A percentile compares a stretch with the other conserved stretches of the same genome.
phyloP scores from a whole-genome alignment of 23 tunicate genomes.

The Trididemnum nubilum region DNA sequence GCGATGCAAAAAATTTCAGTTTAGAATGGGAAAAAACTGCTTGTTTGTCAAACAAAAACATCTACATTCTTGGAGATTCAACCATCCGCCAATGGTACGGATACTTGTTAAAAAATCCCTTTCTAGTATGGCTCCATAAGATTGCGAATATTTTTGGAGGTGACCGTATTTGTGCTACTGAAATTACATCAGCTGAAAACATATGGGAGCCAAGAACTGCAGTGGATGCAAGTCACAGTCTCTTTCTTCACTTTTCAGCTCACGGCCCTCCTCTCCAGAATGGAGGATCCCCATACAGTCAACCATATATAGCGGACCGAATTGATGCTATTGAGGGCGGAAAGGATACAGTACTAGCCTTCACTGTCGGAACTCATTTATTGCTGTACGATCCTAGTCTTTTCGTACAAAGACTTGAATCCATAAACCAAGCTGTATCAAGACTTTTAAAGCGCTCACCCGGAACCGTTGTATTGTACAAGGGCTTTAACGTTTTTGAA shows the following conservation, averaged over 20 bases:
- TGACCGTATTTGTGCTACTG: slow-evolving; percentile 6
- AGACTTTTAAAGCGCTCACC: slow-evolving; percentile 52
- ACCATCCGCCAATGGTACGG: slow-evolving; percentile 72
- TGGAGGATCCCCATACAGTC: slow-evolving; percentile 46
- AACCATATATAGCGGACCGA: slow-evolving; percentile 68
- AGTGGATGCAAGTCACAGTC: slow-evolving; percentile 7
- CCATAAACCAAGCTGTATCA: slow-evolving; percentile 36
- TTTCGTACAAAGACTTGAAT: slow-evolving; percentile 33
- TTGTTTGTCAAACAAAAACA: slow-evolving; percentile 34
- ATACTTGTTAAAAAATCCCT: not conserved
- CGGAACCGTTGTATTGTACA: slow-evolving; percentile 38
- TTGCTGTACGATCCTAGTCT: slow-evolving; percentile 55
- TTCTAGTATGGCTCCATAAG: not conserved
- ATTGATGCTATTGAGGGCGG: slow-evolving; percentile 58
- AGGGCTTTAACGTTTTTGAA: slow-evolving; percentile 48
- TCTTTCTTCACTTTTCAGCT: slow-evolving; percentile 50
- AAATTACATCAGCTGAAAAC: not conserved
- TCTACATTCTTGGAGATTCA: slow-evolving; percentile 55
- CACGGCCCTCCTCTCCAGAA: slow-evolving; percentile 83
- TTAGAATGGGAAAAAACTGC: not conserved
- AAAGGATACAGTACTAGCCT: slow-evolving; percentile 45
- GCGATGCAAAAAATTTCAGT: not conserved
- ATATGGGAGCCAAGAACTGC: slow-evolving; percentile 60
- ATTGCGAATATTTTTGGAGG: not conserved
- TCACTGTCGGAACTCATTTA: slow-evolving; percentile 62